Base-by-base conservation (phyloP, 2,113 vertebrate genomes). In the Microcebus murinus region DNA sequence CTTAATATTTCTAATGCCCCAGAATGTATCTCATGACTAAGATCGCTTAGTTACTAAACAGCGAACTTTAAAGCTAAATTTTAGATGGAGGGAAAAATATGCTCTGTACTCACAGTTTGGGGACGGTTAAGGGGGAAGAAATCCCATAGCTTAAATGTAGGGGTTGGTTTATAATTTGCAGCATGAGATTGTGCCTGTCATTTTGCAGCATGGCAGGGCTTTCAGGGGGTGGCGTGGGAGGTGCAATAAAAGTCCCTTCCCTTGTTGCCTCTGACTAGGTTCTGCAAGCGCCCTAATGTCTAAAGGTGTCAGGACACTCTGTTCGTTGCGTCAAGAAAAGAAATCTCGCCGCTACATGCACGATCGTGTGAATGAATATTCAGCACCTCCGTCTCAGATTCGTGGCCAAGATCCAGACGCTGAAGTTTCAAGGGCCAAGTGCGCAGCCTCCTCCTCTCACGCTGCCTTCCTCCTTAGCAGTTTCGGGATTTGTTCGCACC, bases 401-500 rank as follows among this genome's bases (percentile, higher is more conserved):
- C 70, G 10, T 0, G 0, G 85, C 76, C 77, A 88, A 94, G 90
- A 95, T 92, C 84, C 8, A 31, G 90, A 87, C 36, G 81, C 74
- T 70, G 76, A n/a, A 55, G 74, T 79, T 84, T 45, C 87, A 27
- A 95, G 81, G 90, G 31, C 87, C 79, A 34, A 25, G 17, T 39
- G 87, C 29, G 20, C 0, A 1, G 77, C 77, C 87, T 89, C 48
- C 50, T n/a, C 27, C 83, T 68, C 81, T 50, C 55, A 34, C 1
- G 3, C 81, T 13, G 81, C 65, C 45, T 71, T 95, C 79, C 77
- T 86, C 81, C 73, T 96, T 36, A 92, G 90, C 87, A 84, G 83
- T 59, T 94, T 94, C 80, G 29, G 93, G 87, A 96, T 90, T 84
- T 42, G 81, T 95, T 97, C 97, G 74, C 95, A 94, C 94, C 55